Base-by-base conservation (phyloP, 2,888 invertebrate species). In the Drosophila mimetica region DNA sequence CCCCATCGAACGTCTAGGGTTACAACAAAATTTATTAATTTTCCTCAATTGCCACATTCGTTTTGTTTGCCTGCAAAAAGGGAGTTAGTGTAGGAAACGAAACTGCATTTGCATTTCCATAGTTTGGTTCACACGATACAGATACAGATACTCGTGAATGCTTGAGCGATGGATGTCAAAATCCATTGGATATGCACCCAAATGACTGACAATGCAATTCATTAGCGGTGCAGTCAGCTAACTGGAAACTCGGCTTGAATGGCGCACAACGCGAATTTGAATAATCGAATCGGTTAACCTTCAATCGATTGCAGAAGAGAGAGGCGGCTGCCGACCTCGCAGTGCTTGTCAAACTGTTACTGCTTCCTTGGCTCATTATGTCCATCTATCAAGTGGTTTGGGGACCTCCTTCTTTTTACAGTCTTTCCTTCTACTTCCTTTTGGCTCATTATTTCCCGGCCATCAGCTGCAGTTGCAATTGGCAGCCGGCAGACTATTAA, bases 401-500 rank as follows among this genome's bases (percentile, higher is more conserved):
- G n/a, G 36, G 14, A 11, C 9, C 9, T 11, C 2, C 4, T 13
- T n/a, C n/a, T 4, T 32, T 44, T 39, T n/a, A n/a, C n/a, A n/a
- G n/a, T 13, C 28, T 7, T 25, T 25, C 7, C 13, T 44, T 25
- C 32, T 16, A 44, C 50, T 64, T 37, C 34, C 54, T 60, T 60
- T 52, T 25, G 14, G 48, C 66, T 66, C 67, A 74, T 74, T 83
- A 74, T 52, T 63, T 72, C 55, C 55, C 34, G 34, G 48, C 41
- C 65, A 64, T 44, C 48, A 48, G 54, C 14, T 46, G 69, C 87
- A 82, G 71, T 70, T 79, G 76, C 72, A 76, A 61, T 78, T 88
- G 86, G 73, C 82, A 87, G 76, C 71, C 47, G 18, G 63, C 63
- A 88, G 82, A 88, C 88, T 71, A 86, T 86, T 82, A 86, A 82